Evolutionary conservation across 92 coral and sea anemone species (phyloP), one percentile per base, ranked within the genome.

Genomic region (Umimayanthus kanabou): DNA sequence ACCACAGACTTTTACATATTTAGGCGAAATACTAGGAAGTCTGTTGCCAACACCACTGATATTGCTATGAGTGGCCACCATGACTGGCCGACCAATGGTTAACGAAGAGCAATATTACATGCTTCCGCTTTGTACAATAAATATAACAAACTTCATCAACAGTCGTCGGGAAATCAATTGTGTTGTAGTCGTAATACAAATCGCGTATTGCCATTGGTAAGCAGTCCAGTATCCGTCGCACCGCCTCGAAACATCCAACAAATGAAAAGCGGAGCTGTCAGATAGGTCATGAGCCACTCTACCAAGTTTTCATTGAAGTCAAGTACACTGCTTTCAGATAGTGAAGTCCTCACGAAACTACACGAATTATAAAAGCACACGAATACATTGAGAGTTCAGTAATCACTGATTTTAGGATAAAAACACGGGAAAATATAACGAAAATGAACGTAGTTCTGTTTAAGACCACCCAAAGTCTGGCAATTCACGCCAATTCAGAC

Each of bases 41-140:
- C 43, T 2, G 22, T 4, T 73, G 47, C 42, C 45, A n/a, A 3
- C 69, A 18, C 6, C 26, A 22, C 1, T 61, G n/a, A 61, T 61
- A 61, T 61, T 73, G 47, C 43, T 73, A 29, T 73, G 26, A 37
- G n/a, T 37, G 37, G 43, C n/a, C 78, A 18, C 49, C 2, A 75
- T 20, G 26, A 39, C 79, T 20, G 45, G 77, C 45, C 28, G 5
- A n/a, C 15, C 79, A 75, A 75, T 37, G 79, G n/a, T 3, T 75
- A 39, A 75, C 25, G 79, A 75, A 33, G 29, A 39, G n/a, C 50
- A 40, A 75, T 75, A 37, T 37, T 22, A n/a, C 9, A 1, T 2
- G 40, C n/a, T 75, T 75, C 79, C 79, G 79, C 25, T 39, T 75
- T 22, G 29, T 5, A 39, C 79, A 75, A 75, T 37, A 75, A 29